Evolutionary conservation across 2,888 invertebrate genomes (phyloP).

Genomic region (Drosophila koepferae): DNA sequence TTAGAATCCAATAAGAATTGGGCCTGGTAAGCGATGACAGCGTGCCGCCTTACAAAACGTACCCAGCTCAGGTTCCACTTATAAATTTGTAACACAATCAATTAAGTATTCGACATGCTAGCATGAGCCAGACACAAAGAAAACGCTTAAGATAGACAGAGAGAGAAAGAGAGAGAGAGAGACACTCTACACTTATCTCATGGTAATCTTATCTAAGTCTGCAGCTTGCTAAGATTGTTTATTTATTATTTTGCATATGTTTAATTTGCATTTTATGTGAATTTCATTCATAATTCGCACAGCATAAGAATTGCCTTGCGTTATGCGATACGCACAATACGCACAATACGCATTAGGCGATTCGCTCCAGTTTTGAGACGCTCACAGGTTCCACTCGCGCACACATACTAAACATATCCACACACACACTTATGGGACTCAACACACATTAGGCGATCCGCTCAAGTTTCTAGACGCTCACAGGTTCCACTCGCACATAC

Average conservation of each 20-base stretch:
- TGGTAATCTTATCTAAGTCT: neutral
- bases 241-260: too few species aligned
- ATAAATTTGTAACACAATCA: neutral
- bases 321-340: neutral
- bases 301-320: neutral
- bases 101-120: neutral
- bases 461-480: neutral
- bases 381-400: neutral
- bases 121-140: neutral
- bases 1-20: constrained; percentile 2
- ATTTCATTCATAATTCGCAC: neutral
- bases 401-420: neutral
- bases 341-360: neutral
- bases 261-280: neutral
- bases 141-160: neutral
- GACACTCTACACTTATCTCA: neutral
- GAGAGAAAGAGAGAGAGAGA: neutral
- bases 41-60: neutral
- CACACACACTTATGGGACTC: neutral
- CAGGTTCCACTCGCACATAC: neutral
- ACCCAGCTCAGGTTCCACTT: neutral
- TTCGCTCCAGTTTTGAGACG: neutral
- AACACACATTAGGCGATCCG: neutral
- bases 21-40: neutral
- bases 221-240: neutral